Evolutionary conservation across 2,797 vertebrate species (phyloP).

Genomic region (Prionace glauca): DNA sequence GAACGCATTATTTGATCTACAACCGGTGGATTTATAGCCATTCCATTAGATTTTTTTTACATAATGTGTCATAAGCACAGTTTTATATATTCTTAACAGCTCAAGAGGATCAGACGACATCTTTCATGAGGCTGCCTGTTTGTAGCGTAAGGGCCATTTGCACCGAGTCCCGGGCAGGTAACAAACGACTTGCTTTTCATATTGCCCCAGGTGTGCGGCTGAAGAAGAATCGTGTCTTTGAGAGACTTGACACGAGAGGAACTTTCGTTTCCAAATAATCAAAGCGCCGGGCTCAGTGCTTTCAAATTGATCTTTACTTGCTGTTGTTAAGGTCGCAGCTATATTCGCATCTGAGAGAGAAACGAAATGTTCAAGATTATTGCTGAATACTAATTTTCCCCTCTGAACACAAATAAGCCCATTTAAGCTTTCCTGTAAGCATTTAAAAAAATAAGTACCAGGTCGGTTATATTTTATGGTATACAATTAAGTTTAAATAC

Average conservation of each 20-base stretch:
- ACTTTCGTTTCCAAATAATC: background rate
- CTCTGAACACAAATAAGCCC: background rate
- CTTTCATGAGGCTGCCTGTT: background rate
- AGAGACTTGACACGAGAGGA: background rate
- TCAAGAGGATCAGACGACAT: background rate
- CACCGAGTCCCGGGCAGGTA: background rate
- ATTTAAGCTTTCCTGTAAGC: background rate
- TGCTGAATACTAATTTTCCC: background rate
- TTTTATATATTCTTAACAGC: background rate
- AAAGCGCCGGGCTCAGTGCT: background rate
- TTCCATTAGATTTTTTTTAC: background rate
- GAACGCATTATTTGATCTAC: background rate
- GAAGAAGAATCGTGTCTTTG: background rate
- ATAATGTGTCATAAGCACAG: background rate
- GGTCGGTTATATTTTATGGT: slow-evolving; percentile 26
- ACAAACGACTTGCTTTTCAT: background rate
- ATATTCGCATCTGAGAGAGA: background rate
- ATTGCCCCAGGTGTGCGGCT: background rate
- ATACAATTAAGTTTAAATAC: slow-evolving; percentile 21
- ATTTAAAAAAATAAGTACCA: slow-evolving; percentile 30
- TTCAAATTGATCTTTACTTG: background rate
- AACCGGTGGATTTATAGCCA: background rate
- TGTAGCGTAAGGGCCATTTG: background rate
- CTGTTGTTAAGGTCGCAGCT: background rate
- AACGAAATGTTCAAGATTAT: background rate